Evolutionary conservation across 2,797 vertebrate species (phyloP), one percentile per base, ranked within the genome.

Genomic region (Betta splendens): DNA sequence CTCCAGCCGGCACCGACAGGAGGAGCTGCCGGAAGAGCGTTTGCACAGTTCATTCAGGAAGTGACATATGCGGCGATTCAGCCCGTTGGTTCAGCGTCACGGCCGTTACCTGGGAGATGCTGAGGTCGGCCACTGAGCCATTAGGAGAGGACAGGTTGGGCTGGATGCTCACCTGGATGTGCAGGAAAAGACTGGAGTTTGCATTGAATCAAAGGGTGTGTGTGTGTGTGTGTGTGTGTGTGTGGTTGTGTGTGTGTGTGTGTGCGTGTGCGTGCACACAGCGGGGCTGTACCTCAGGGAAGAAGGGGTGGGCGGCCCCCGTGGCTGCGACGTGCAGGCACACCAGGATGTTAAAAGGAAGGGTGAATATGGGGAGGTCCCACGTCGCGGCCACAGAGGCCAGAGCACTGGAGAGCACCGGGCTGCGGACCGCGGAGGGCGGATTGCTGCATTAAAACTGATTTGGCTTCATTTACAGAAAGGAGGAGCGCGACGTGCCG

Each of bases 301-400:
- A 95, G 85, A 94, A 92, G 5, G 87, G 78, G 58, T 94, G 96
- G 77, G 92, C 83, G 43, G 89, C 87, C 59, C 94, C 93, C 0
- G 92, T 94, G 9, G 94, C 93, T 35, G 92, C 92, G 61, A 94
- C 60, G 6, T 94, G 94, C 5, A 94, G 22, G 3, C 91, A 94
- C 62, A 95, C 62, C 0, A 91, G 84, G 13, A 97, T 77, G 67
- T 96, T 97, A 85, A 97, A 97, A 21, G 94, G 95, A 68, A 96
- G 42, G 0, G 93, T 96, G 75, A 97, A 94, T 59, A 96, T 87
- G 0, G 95, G 95, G 26, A 96, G 87, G 55, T 95, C 94, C 95
- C 94, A 95, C 77, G 90, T 94, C 33, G 84, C 88, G 84, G 94
- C 87, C 69, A 96, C 28, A 3, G 91, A 91, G 9, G 83, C 87